Base-by-base conservation (phyloP, 2,113 vertebrate genomes). In the Lota lota region DNA sequence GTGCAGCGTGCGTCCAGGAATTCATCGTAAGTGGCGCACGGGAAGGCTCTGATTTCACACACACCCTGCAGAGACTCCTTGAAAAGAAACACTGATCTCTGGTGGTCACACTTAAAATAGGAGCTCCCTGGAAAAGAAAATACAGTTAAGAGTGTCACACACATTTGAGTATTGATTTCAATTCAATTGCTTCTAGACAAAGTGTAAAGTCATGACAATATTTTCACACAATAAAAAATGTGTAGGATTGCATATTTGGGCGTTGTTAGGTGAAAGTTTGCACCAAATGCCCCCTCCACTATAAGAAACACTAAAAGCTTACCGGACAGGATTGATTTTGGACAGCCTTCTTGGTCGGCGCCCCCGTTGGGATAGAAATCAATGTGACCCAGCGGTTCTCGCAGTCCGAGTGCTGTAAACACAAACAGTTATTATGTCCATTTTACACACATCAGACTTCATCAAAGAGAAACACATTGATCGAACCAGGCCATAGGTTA, bases 361-460 rank as follows among this genome's bases (percentile, higher is more conserved):
- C 96, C 95, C 0, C 94, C 95, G 0, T 99, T 97, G 21, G 97
- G 90, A 36, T 98, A 99, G 87, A 95, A 97, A 81, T 99, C 97
- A 12, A 98, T 87, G 67, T 97, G 92, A 69, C 96, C 97, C 21
- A 99, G 70, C 10, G 91, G 75, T 18, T 93, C 87, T 69, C 72
- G 85, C 36, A 92, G 97, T 50, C 97, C 97, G 40, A 97, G 72
- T 0, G 89, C 97, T 94, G 40, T 47, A 14, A 47, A 47, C 40
- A 14, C 40, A 47, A 33, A 11, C 40, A 47, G 40, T 12, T 2
- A 47, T 47, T 14, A 8, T 14, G 8, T 10, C 40, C 40, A 11
- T 47, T 14, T 47, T 10, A 47, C 40, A 12, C 40, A 47, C 40
- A 14, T 47, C 40, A 2, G 1, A 47, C 40, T 11, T 47, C 40